Evolutionary conservation across 2,113 vertebrate species (phyloP), one percentile per base, ranked within the genome.

Genomic region (Romanogobio albipinnatus): DNA sequence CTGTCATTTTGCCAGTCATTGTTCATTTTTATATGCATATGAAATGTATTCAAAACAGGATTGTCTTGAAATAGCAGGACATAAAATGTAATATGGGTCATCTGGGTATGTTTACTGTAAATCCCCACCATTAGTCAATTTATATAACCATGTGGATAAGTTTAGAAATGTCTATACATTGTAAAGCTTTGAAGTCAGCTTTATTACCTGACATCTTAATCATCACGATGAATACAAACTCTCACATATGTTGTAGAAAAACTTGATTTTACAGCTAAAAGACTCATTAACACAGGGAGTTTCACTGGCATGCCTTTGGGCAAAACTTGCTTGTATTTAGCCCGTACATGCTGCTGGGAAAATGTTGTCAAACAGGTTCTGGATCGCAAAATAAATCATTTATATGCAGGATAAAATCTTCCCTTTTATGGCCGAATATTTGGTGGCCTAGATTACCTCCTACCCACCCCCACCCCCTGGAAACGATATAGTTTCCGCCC

Each of bases 331-430:
- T 15, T 26, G 36, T 11, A 0, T 29, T 80, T 3, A 26, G 58
- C 39, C 77, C 64, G 39, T 47, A 80, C n/a, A 29, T 13, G 77
- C 58, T 64, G 8, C 8, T 10, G 2, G n/a, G 13, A 47, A 79
- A 62, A 80, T 80, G 58, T 9, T 47, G 77, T 80, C 58, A 64
- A 26, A 62, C 77, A 29, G 58, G 77, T 64, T 80, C 39, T 47
- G 39, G 14, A 47, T 64, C 29, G 56, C 22, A 7, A 24, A 15
- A 43, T 0, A 61, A 78, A 15, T 4, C 5, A 19, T 47, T 29
- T 13, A 24, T 0, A 26, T 14, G 19, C 39, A 26, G 1, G 45
- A 24, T 62, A 19, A 26, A 79, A 19, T 62, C 8, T 62, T 43
- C 22, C 0, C 4, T 22, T 22, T 26, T 24, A 62, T 10, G 71